Evolutionary conservation across 2,113 vertebrate species (phyloP).

Genomic region (Mormoops blainvillei): DNA sequence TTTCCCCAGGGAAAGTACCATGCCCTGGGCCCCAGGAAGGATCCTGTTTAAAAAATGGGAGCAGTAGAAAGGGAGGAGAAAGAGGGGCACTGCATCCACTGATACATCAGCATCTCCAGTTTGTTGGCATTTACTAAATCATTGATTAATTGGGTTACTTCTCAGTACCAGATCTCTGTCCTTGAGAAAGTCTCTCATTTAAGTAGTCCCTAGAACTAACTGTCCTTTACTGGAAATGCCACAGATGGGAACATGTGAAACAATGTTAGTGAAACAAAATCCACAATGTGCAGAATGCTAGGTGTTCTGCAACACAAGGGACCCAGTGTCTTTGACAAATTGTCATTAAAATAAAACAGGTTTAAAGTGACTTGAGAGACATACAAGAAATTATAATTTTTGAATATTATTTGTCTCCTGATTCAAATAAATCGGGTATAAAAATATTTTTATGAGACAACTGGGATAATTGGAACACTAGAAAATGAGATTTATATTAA

Average conservation of each 20-base stretch:
- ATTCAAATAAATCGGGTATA: neutral
- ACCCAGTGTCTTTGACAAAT: neutral
- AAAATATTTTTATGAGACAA: neutral
- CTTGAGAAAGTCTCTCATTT: neutral
- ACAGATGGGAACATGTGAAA: neutral
- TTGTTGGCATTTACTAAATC: neutral
- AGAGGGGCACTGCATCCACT: too few species aligned
- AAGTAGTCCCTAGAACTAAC: neutral
- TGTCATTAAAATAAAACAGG: neutral
- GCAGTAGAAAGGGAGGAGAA: neutral
- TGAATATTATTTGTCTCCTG: neutral
- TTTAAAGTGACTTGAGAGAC: neutral
- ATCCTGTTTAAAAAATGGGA: neutral
- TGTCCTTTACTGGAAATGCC: neutral
- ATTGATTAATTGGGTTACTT: neutral
- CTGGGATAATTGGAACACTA: neutral
- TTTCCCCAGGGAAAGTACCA: neutral
- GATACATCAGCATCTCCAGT: neutral
- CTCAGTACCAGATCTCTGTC: neutral
- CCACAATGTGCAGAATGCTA: rapidly evolving
- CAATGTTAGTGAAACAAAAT: neutral
- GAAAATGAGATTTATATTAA: neutral
- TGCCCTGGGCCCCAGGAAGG: neutral
- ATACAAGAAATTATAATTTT: neutral
- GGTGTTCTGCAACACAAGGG: neutral